phyloP scores from a whole-genome alignment of 1,140 invertebrate species.

The Octopus bimaculoides region DNA sequence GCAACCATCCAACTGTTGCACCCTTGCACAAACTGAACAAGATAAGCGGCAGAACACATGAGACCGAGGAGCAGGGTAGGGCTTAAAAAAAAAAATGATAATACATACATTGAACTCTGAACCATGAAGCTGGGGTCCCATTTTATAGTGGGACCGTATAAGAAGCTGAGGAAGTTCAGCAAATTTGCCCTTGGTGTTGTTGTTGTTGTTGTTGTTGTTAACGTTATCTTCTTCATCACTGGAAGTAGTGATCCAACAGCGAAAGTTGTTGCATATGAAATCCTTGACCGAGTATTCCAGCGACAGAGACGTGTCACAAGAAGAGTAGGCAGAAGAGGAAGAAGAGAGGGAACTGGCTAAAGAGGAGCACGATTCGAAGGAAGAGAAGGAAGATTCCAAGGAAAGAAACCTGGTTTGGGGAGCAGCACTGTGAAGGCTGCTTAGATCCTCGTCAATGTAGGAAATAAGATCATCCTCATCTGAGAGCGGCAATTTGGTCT shows the following conservation, averaged over 20 bases:
- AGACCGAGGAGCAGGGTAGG: too few relatives aligned
- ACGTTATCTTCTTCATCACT: not conserved
- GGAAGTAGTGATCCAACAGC: not conserved
- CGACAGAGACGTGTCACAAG: not conserved
- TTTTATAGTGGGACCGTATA: not conserved
- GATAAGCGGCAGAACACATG: too few relatives aligned
- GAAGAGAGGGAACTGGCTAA: not conserved
- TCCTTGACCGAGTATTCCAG: too few relatives aligned
- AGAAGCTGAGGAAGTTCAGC: not conserved
- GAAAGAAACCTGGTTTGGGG: too few relatives aligned
- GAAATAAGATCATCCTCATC: too few relatives aligned
- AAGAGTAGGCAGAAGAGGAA: not conserved
- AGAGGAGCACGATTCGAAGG: not conserved
- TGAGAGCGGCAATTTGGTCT: too few relatives aligned
- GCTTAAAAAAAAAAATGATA: not conserved
- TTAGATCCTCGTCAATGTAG: too few relatives aligned
- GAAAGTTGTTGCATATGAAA: not conserved
- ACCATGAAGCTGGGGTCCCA: not conserved
- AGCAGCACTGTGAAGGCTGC: too few relatives aligned
- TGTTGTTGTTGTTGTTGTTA: too few relatives aligned
- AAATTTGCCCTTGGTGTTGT: too few relatives aligned
- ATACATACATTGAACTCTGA: conserved; percentile 6
- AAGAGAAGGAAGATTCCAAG: not conserved
- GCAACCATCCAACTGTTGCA: too few relatives aligned
- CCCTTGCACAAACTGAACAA: too few relatives aligned